Evolutionary conservation across 2,113 vertebrate genomes (phyloP), one percentile per base, ranked within the genome.

Genomic region (Danionella cerebrum): DNA sequence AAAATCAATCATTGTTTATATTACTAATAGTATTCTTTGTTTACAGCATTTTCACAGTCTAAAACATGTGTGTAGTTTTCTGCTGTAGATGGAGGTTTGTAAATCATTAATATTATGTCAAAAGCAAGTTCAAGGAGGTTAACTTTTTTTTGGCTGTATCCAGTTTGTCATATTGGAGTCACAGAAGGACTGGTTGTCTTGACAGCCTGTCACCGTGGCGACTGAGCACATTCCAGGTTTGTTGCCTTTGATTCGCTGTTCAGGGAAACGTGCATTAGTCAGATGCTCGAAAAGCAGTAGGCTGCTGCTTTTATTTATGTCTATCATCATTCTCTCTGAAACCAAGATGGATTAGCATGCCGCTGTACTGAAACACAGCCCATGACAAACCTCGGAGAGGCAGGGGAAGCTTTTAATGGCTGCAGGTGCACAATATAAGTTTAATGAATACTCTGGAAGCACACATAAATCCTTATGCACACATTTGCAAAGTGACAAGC

Each of bases 191-290:
- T 9, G 13, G 53, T 65, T 69, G 59, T 55, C 35, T 62, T 74
- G 66, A 74, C 52, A 69, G 59, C 59, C 59, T 35, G 52, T 74
- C 29, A 38, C 60, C 41, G 63, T 67, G 75, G 75, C 63, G 58
- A 71, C 13, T 12, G 41, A 14, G 54, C 72, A 52, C 35, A n/a
- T 39, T 69, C 69, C 21, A 22, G 71, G 73, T 77, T 73, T 77
- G 72, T 75, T 78, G 81, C 71, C 69, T 79, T 83, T 83, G 65
- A 82, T 84, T 82, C 71, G 66, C 68, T 76, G 71, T 76, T 78
- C 52, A 74, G 77, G 75, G 79, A 78, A 83, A 81, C 73, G 72
- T 63, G 64, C 76, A 81, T 83, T 74, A 78, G 69, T 84, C 79
- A 83, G 41, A 74, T 48, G 65, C 51, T 42, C 12, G 39, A 55